Evolutionary conservation across 2,888 invertebrate genomes (phyloP), one percentile per base, ranked within the genome.

Genomic region (Oligia latruncula): DNA sequence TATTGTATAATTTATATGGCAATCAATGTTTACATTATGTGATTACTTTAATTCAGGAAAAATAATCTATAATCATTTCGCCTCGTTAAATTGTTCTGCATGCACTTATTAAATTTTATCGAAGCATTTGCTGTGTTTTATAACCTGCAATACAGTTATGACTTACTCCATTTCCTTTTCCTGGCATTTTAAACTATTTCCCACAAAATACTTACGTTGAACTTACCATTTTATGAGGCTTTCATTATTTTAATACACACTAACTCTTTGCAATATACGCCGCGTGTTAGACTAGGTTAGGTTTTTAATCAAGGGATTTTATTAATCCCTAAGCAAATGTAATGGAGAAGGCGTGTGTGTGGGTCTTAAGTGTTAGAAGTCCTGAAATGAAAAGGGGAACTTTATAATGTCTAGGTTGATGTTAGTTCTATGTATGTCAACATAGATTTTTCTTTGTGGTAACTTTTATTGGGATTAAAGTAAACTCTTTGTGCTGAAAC

Each of bases 231-330:
- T 64, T 64, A 66, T 60, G 46, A 66, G n/a, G 60, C 20, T 77
- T 78, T 62, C 20, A 62, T 71, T 58, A 78, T 64, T 71, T 74
- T 4, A 81, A 62, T 76, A 55, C 2, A 68, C 20, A 65, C 66
- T 64, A 15, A 68, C 46, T 74, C 20, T n/a, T 29, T 20, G 66
- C 49, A 35, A 74, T 72, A 65, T 60, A 23, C 71, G 40, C 64
- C 35, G 20, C 58, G 66, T 23, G 13, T 52, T 60, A 55, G 35
- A 46, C 71, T 72, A 4, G 4, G 62, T 43, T 66, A 13, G n/a
- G 13, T 60, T 40, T 43, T 84, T 72, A 65, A 80, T 83, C 68
- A 71, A 35, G 35, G 6, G 20, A 55, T 65, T 75, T 72, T 80
- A 85, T 75, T 17, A 60, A 75, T 84, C 68, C 29, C 40, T 17